A percentile compares a stretch with the other conserved stretches of the same genome.
Evolutionary conservation across 2,797 vertebrate genomes (phyloP).

Genomic region (Galago senegalensis): DNA sequence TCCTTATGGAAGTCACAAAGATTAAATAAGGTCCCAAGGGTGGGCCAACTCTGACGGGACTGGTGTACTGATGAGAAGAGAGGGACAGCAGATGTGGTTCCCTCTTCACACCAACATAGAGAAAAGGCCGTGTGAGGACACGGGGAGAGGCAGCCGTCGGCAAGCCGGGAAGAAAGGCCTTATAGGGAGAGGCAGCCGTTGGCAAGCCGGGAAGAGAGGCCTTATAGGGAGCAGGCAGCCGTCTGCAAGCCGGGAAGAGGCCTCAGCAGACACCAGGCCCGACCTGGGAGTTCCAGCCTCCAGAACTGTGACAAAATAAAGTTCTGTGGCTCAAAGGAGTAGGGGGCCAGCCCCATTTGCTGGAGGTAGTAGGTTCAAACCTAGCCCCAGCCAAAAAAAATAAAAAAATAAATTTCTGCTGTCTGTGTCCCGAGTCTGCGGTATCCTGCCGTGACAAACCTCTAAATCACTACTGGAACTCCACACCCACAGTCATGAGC

Average conservation of each 20-base stretch:
- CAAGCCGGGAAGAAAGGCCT: background rate
- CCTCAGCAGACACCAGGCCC: background rate
- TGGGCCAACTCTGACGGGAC: no score
- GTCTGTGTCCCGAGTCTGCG: background rate
- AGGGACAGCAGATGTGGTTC: background rate
- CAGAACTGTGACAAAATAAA: background rate
- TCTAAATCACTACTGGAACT: background rate
- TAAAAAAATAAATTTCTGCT: background rate
- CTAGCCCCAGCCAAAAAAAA: no score
- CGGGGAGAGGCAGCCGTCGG: background rate
- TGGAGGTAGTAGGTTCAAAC: no score
- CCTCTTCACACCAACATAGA: background rate
- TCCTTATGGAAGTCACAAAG: background rate
- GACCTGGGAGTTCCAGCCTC: background rate
- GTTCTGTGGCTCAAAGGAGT: background rate
- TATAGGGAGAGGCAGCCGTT: no score
- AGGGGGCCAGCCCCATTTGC: no score
- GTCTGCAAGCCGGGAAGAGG: background rate
- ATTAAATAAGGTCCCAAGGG: background rate
- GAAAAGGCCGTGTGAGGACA: rapidly evolving
- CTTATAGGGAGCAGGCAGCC: no score
- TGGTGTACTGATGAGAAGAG: background rate
- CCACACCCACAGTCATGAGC: background rate
- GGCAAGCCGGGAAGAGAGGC: no score
- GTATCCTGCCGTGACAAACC: background rate